Evolutionary conservation across 2,797 vertebrate genomes (phyloP).

Genomic region (Luscinia luscinia): DNA sequence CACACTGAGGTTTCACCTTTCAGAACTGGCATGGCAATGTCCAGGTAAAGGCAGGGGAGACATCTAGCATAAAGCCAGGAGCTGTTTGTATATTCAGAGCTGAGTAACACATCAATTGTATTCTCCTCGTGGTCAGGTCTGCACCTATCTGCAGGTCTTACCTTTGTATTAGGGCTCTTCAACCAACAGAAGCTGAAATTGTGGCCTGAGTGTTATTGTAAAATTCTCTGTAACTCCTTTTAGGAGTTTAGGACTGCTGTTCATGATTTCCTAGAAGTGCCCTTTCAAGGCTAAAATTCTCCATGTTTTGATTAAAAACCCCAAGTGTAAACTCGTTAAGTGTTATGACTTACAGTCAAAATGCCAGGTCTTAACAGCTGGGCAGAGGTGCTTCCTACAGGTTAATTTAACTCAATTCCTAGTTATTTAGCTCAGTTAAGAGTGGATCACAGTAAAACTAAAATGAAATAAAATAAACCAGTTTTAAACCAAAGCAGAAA

Average conservation of each 20-base stretch:
- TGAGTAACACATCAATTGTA: not conserved
- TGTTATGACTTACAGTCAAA: not conserved
- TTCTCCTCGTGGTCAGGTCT: not conserved
- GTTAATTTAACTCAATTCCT: not conserved
- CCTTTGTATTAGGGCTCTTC: not conserved
- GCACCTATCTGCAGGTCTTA: not conserved
- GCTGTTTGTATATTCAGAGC: not conserved
- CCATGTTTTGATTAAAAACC: not conserved
- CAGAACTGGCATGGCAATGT: not conserved
- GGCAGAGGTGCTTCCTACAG: not conserved
- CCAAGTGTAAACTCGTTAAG: not conserved
- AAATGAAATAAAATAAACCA: not conserved
- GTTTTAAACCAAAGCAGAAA: not conserved
- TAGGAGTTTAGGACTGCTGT: not conserved
- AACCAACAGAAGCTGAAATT: not conserved
- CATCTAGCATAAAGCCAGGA: not conserved
- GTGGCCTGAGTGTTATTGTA: not conserved
- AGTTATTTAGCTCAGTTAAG: not conserved
- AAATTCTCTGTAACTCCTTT: not conserved
- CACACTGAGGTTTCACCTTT: not conserved
- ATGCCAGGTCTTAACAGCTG: not conserved
- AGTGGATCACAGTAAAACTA: not conserved
- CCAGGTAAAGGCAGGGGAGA: not conserved
- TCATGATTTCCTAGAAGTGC: not conserved
- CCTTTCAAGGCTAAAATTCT: not conserved